Conservation (phyloP, 2,888 invertebrate genomes). For the Zygothrica quintamaculata region DNA sequence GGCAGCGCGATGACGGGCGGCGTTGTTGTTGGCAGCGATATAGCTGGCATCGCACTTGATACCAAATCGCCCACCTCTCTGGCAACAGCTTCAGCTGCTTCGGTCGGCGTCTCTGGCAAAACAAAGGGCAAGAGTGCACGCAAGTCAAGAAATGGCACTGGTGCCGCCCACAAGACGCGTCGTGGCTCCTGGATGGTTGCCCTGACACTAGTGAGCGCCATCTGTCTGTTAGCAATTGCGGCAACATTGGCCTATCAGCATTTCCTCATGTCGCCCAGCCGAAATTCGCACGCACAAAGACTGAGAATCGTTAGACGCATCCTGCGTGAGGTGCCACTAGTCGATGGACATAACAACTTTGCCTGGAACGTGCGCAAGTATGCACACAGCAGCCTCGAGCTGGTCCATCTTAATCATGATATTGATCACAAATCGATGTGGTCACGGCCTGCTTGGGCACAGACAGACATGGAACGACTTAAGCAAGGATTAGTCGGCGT, state of each 20-base stretch:
- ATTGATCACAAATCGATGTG: conserved; percentile 88
- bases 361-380: conserved; percentile 96
- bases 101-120: conserved; percentile 43
- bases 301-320: conserved; percentile 84
- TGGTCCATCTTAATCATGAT: conserved; percentile 82
- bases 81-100: conserved; percentile 46
- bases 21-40: conserved; percentile 69
- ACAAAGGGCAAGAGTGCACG: conserved; percentile 61
- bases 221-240: conserved; percentile 82
- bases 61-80: conserved; percentile 73
- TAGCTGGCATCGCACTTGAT: conserved; percentile 71
- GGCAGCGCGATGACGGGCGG: conserved; percentile 71
- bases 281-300: conserved; percentile 85
- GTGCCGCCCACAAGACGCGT: conserved; percentile 66
- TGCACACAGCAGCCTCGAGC: conserved; percentile 90
- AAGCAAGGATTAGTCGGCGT: conserved; percentile 94
- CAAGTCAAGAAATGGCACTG: conserved; percentile 46
- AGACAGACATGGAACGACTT: conserved; percentile 95
- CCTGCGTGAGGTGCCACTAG: conserved; percentile 83
- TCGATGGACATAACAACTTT: conserved; percentile 92
- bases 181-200: conserved; percentile 82
- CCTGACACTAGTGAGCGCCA: conserved; percentile 81
- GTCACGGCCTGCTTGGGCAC: conserved; percentile 95
- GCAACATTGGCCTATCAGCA: conserved; percentile 83
- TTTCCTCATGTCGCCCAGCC: conserved; percentile 83